Evolutionary conservation across 2,113 vertebrate genomes (phyloP).

Genomic region (Gallinago paraguaiae): DNA sequence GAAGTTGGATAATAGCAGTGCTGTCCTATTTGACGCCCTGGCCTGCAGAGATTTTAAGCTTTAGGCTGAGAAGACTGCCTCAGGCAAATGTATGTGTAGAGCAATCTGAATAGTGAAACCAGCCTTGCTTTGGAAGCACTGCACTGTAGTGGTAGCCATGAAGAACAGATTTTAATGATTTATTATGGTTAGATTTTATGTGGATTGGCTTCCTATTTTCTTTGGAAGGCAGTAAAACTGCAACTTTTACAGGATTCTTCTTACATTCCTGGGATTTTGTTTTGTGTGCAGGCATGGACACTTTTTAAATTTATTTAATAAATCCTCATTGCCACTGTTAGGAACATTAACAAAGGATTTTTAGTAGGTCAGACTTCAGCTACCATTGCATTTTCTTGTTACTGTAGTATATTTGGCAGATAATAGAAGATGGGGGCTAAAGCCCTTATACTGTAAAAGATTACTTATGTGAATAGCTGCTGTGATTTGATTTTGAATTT

Average conservation of each 20-base stretch:
- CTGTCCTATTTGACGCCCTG: neutral
- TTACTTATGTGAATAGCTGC: neutral
- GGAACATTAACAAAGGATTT: neutral
- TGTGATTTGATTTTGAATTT: conserved; percentile 4
- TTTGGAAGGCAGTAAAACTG: conserved; percentile 16
- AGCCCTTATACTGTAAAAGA: neutral
- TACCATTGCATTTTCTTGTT: neutral
- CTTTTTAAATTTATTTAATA: conserved; percentile 25
- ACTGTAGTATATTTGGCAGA: neutral
- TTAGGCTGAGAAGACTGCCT: neutral
- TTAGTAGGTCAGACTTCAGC: conserved; percentile 19
- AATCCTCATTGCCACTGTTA: neutral
- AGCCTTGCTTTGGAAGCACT: neutral
- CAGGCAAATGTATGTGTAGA: neutral
- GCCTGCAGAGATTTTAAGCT: neutral
- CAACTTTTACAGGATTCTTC: neutral
- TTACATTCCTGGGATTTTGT: neutral
- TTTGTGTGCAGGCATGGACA: neutral
- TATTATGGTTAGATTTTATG: conserved; percentile 1
- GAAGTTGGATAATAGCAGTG: neutral
- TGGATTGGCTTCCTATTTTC: conserved; percentile 44
- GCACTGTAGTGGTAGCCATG: neutral
- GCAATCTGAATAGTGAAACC: neutral
- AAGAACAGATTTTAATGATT: conserved; percentile 7
- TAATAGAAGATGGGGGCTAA: conserved; percentile 11